These are phyloP conservation scores for Chrysomela aeneicollis DNA, from an alignment of 2,888 invertebrate genomes.

Conservation along the genomic window DNA sequence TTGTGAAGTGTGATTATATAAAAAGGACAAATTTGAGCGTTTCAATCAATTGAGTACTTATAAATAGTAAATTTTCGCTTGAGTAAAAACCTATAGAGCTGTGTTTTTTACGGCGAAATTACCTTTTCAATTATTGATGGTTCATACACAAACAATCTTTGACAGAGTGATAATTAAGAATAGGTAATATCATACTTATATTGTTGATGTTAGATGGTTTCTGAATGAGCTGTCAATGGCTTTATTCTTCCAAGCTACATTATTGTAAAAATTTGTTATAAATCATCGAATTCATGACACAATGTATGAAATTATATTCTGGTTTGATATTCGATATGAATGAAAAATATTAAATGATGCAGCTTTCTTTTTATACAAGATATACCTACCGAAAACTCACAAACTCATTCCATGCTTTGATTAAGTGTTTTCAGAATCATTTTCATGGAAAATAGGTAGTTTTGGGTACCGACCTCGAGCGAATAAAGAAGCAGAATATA, in stretches of 20 bases:
- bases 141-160: slow-evolving; percentile 33
- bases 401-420: too few relatives aligned
- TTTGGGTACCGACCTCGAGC: too few relatives aligned
- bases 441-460: too few relatives aligned
- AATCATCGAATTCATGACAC: background rate
- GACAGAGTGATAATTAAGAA: too few relatives aligned
- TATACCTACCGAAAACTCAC: too few relatives aligned
- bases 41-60: slow-evolving; percentile 37
- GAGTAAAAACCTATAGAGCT: slow-evolving; percentile 48
- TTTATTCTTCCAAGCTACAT: background rate
- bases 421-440: too few relatives aligned
- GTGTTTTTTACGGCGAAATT: slow-evolving; percentile 50
- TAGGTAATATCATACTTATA: too few relatives aligned
- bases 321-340: background rate
- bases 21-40: slow-evolving; percentile 41
- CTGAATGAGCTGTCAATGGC: background rate
- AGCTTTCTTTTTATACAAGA: too few relatives aligned
- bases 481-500: background rate
- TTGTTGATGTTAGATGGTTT: background rate
- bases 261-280: background rate
- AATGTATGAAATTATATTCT: background rate
- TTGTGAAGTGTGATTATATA: slow-evolving; percentile 54
- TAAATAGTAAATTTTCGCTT: slow-evolving; percentile 51
- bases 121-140: slow-evolving; percentile 40
- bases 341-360: too few relatives aligned